A percentile compares a stretch with the other conserved stretches of the same genome.
Conservation (phyloP, 2,113 vertebrate species). For the Sterna hirundo region DNA sequence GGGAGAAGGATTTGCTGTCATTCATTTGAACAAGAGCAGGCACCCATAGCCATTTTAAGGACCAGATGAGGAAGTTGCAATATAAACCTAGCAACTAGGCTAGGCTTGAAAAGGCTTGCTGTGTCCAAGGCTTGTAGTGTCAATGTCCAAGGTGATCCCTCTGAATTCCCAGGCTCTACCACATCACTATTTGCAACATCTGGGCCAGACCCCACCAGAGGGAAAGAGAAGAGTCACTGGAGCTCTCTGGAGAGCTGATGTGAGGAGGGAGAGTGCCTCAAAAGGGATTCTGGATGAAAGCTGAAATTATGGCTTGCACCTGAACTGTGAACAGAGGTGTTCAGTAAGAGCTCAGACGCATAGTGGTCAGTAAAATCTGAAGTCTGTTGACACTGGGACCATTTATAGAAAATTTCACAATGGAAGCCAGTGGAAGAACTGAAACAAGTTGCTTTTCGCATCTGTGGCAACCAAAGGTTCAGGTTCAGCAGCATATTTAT, state of each 20-base stretch:
- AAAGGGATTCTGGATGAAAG: not conserved
- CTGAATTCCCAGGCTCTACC: not conserved
- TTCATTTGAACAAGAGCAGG: not conserved
- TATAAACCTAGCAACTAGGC: not conserved
- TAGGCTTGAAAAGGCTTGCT: not conserved
- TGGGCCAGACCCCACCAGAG: not conserved
- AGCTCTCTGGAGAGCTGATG: not conserved
- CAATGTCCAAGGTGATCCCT: not conserved
- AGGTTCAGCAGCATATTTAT: not conserved
- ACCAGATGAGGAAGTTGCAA: not conserved
- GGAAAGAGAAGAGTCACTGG: not conserved
- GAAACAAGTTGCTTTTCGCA: not conserved
- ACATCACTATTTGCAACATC: not conserved
- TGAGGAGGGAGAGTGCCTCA: not conserved
- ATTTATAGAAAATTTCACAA: not conserved
- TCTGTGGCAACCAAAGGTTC: not conserved
- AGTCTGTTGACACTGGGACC: not conserved
- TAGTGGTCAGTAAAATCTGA: not conserved
- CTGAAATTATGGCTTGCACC: not conserved
- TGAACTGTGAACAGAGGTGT: not conserved
- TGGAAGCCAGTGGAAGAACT: not conserved
- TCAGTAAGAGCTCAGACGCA: not conserved
- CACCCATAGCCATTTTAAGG: not conserved
- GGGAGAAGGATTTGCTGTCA: not conserved
- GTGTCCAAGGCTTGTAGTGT: not conserved